Base-by-base conservation (phyloP, 2,888 invertebrate genomes). In the Neocrepidodera transversa region DNA sequence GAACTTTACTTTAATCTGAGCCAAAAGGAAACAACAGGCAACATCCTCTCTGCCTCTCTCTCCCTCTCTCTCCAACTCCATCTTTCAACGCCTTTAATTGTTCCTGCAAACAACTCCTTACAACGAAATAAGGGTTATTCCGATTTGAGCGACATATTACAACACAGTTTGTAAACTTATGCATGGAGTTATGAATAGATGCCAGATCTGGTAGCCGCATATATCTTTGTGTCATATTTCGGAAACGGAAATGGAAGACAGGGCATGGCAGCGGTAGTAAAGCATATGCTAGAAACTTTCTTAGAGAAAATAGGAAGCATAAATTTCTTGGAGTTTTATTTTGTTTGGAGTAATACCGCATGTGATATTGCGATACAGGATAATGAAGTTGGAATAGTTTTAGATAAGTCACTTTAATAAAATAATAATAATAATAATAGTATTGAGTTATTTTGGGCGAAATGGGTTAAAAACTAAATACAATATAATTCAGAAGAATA, bases 201-300 rank as follows among this genome's bases (percentile, higher is more conserved):
- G 53, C 50, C 36, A 48, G 48, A 52, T 55, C 36, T 58, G 48
- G 49, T 49, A 49, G 52, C 49, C 28, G 35, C 59, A 47, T 60
- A 58, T 57, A 64, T 64, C 62, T 64, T 56, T 45, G 48, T 60
- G 62, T 55, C 56, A 61, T 48, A 54, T 62, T 58, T 53, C 60
- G 51, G 52, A 62, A 60, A 40, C 62, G 64, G 58, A 64, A 64
- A 48, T 50, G 47, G 49, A 62, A 51, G 53, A 62, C 54, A 47
- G 62, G 45, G 38, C 56, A 58, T 55, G 61, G 53, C 56, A 55
- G 42, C 51, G 50, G 53, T 38, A 26, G 54, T 53, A 45, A 47
- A 58, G 51, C 61, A 62, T 64, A 62, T 59, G 62, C 54, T 49
- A 14, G 20, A 26, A 57, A 59, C 51, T 57, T 57, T 52, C 47